phyloP scores from a whole-genome alignment of 2,888 invertebrate species.

The Ichneumoninae sp. region DNA sequence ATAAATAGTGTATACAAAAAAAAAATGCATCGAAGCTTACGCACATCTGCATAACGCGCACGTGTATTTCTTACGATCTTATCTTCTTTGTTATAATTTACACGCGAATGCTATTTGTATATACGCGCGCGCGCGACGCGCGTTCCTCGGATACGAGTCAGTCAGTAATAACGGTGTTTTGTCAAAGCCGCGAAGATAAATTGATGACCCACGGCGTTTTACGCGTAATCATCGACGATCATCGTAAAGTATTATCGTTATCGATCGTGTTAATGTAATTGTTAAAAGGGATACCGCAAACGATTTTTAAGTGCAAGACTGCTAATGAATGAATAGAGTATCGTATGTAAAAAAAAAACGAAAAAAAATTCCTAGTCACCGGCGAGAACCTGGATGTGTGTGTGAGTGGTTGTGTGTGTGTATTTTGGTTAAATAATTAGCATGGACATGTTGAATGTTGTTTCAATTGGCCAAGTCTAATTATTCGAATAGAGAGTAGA shows the following conservation, averaged over 20 bases:
- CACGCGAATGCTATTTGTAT: too few species aligned
- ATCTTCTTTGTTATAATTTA: not conserved
- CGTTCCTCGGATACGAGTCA: constrained; percentile 1
- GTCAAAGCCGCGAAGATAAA: not conserved
- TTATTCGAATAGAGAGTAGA: not conserved
- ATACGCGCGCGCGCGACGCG: too few species aligned
- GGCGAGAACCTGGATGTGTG: constrained; percentile 26
- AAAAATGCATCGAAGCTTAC: constrained; percentile 43
- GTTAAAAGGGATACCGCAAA: constrained; percentile 4
- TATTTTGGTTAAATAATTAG: constrained; percentile 38
- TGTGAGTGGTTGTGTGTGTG: constrained; percentile 2
- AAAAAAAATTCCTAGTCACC: constrained; percentile 49
- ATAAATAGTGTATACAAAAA: constrained; percentile 29
- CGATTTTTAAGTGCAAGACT: constrained; percentile 36
- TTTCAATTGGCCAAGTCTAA: constrained; percentile 27
- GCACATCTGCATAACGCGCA: constrained; percentile 45
- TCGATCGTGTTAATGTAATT: constrained; percentile 70
- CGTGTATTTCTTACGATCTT: constrained; percentile 28
- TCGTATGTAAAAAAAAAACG: constrained; percentile 15
- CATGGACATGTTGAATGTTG: constrained; percentile 32
- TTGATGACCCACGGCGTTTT: not conserved
- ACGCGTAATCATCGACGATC: constrained; percentile 36
- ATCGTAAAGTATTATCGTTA: constrained; percentile 72
- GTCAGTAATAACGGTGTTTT: not conserved
- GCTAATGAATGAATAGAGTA: constrained; percentile 34